Evolutionary conservation across 2,797 vertebrate genomes (phyloP).

Genomic region (Moxostoma hubbsi): DNA sequence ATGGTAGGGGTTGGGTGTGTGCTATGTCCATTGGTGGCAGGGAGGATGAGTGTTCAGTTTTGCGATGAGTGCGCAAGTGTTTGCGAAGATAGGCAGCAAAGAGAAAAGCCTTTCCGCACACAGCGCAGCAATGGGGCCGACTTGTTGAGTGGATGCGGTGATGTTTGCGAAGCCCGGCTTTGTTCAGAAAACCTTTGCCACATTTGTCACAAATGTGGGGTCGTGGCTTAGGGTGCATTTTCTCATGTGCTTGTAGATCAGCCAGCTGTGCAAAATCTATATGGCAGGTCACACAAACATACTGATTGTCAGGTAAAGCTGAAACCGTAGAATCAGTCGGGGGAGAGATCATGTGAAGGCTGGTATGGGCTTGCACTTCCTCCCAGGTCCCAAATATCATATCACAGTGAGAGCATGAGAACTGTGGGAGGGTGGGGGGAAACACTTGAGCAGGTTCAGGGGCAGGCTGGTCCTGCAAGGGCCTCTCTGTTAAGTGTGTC

Average conservation of each 20-base stretch:
- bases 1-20: constrained; percentile 77
- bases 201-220: constrained; percentile 84
- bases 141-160: constrained; percentile 87
- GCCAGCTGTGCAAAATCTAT: constrained; percentile 82
- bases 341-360: constrained; percentile 67
- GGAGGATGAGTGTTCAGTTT: constrained; percentile 52
- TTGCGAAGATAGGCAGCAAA: constrained; percentile 90
- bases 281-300: constrained; percentile 81
- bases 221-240: constrained; percentile 77
- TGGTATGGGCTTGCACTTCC: constrained; percentile 77
- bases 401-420: constrained; percentile 82
- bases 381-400: constrained; percentile 81
- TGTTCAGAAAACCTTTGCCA: constrained; percentile 88
- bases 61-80: constrained; percentile 85
- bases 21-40: constrained; percentile 68
- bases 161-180: constrained; percentile 89
- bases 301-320: constrained; percentile 63
- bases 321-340: constrained; percentile 66
- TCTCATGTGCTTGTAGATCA: constrained; percentile 78
- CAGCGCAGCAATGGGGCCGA: constrained; percentile 81
- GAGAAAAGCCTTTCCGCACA: constrained; percentile 87
- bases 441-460: constrained; percentile 65
- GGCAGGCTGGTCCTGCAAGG: constrained; percentile 63
- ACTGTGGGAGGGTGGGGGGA: constrained; percentile 72
- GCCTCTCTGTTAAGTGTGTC: constrained; percentile 80